Conservation (phyloP, 2,113 vertebrate species). For the Caretta caretta region DNA sequence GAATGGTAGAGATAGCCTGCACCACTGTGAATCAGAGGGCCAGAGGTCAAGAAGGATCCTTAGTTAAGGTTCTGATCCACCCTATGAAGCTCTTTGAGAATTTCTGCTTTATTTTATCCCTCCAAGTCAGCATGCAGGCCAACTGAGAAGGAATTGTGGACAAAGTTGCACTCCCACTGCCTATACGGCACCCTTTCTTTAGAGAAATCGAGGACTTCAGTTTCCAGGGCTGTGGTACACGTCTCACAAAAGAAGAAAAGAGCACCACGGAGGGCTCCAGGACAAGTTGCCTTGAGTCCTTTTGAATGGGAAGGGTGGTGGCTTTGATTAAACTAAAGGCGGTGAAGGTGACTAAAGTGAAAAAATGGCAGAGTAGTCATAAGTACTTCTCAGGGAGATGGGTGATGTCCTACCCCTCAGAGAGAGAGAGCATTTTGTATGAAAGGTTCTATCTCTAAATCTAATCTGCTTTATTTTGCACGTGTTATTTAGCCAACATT, state of each 20-base stretch:
- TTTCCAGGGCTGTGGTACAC: neutral
- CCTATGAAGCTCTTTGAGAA: neutral
- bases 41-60: neutral
- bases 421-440: neutral
- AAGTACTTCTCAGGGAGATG: neutral
- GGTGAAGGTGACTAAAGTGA: neutral
- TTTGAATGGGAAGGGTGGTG: neutral
- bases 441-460: neutral
- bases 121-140: neutral
- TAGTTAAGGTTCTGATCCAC: neutral
- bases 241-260: neutral
- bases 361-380: neutral
- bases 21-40: neutral
- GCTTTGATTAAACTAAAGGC: neutral
- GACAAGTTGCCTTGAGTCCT: neutral
- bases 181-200: no score
- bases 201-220: neutral
- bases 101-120: neutral
- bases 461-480: neutral
- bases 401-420: neutral
- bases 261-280: neutral
- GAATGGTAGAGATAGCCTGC: neutral
- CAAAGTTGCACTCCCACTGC: no score
- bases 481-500: neutral
- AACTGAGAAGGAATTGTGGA: no score